Evolutionary conservation across 2,113 vertebrate species (phyloP).

Genomic region (Paramisgurnus dabryanus): DNA sequence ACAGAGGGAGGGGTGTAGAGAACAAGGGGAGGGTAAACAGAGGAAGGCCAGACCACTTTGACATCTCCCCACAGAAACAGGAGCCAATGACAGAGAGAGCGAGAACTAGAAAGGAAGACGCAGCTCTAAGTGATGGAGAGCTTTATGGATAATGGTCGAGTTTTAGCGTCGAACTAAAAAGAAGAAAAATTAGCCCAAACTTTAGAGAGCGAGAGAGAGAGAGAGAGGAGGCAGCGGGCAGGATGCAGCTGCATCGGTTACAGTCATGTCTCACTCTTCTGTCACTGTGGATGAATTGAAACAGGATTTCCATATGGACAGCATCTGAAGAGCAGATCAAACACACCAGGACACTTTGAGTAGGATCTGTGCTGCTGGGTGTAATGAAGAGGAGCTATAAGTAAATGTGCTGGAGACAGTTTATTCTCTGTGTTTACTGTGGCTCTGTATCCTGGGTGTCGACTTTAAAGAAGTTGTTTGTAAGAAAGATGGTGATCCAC

Average conservation of each 20-base stretch:
- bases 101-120: not conserved
- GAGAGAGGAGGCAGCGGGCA: conserved; percentile 5
- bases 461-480: conserved; percentile 21
- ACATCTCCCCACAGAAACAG: conserved; percentile 48
- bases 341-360: conserved; percentile 23
- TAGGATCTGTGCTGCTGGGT: not conserved
- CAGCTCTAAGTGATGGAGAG: conserved; percentile 19
- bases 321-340: conserved; percentile 29
- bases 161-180: not conserved
- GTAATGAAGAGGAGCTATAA: conserved; percentile 14
- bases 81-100: conserved; percentile 14
- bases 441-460: not conserved
- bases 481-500: conserved; percentile 24
- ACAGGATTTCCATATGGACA: conserved; percentile 53
- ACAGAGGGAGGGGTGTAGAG: conserved; percentile 26
- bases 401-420: not conserved
- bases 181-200: conserved; percentile 16
- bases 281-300: conserved; percentile 33
- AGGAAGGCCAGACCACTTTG: conserved; percentile 51
- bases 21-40: conserved; percentile 53
- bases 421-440: not conserved
- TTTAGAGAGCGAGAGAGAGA: not conserved
- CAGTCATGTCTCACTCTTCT: conserved; percentile 38
- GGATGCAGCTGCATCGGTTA: conserved; percentile 53
- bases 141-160: conserved; percentile 4